Base-by-base conservation (phyloP, 2,113 vertebrate species). In the Grammomys dolichurus region DNA sequence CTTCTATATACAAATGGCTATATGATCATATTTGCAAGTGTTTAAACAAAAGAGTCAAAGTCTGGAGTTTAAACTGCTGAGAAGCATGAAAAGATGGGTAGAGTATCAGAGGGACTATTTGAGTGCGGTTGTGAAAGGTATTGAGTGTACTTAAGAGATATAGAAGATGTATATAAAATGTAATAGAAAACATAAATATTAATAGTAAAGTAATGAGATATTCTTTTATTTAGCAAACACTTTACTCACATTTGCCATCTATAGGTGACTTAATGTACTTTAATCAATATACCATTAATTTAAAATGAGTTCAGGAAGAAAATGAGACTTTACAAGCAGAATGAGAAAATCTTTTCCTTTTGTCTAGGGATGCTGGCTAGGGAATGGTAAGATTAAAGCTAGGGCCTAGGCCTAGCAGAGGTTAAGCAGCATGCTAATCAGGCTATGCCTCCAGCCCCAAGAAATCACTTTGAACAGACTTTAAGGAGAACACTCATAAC, bases 181-280 rank as follows among this genome's bases (percentile, higher is more conserved):
- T 4, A 70, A 56, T 58, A 87, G 12, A 84, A 56, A 60, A 81
- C 36, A 76, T 84, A 73, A 63, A 63, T 67, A 63, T 63, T 7
- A n/a, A 20, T 76, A 33, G 20, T 85, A 2, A 3, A 89, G 65
- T 86, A 58, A 78, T 89, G 31, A 91, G 24, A 89, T 84, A 11
- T 95, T 7, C 13, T 96, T 95, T 73, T 77, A 84, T 75, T 93
- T 31, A 60, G 84, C 31, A 87, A 72, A 73, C 86, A 63, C 0
- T 92, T 22, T 33, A 5, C n/a, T 85, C 70, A 76, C 6, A 40
- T 48, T 82, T 92, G 10, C 33, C 28, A 77, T 69, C 14, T 33
- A 5, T 86, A 77, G 65, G 22, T 11, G 77, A 72, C 8, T 7
- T 54, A 77, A 72, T 77, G 40, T 63, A 14, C 70, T n/a, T 95